Percentiles rank a stretch among this genome's conserved stretches.
These are phyloP conservation scores for Microplitis manilae DNA, from an alignment of 2,888 invertebrate genomes.

Conservation along the genomic window DNA sequence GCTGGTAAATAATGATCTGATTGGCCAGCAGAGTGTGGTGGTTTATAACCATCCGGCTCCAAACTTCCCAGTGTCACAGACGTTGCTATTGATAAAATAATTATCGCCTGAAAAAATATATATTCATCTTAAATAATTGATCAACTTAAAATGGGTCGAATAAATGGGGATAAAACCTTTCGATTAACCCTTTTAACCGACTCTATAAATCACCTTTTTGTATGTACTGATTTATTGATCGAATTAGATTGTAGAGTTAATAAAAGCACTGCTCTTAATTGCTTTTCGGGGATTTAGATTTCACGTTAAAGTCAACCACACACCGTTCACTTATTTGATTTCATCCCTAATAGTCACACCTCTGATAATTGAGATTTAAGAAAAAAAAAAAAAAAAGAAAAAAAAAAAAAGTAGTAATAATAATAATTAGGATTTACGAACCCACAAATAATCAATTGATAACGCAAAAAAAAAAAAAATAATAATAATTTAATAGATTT, in stretches of 20 bases:
- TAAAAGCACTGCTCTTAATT: neutral
- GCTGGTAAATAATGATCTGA: slow-evolving; percentile 46
- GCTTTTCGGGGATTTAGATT: neutral
- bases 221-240: neutral
- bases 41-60: slow-evolving; percentile 60
- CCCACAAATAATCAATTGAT: no score
- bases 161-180: neutral
- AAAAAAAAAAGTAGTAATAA: neutral
- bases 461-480: neutral
- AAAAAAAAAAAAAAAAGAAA: neutral
- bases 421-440: neutral
- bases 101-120: slow-evolving; percentile 47
- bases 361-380: neutral
- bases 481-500: neutral
- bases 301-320: neutral
- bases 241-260: slow-evolving; percentile 1
- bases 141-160: no score
- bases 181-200: neutral
- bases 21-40: slow-evolving; percentile 49
- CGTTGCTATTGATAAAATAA: slow-evolving; percentile 49
- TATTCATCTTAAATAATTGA: no score
- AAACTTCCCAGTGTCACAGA: slow-evolving; percentile 56
- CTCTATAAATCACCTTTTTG: neutral
- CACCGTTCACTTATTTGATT: neutral
- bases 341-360: neutral